A percentile compares a stretch with the other conserved stretches of the same genome.
Conservation (phyloP, 2,797 vertebrate genomes). For the Monodelphis domestica region DNA sequence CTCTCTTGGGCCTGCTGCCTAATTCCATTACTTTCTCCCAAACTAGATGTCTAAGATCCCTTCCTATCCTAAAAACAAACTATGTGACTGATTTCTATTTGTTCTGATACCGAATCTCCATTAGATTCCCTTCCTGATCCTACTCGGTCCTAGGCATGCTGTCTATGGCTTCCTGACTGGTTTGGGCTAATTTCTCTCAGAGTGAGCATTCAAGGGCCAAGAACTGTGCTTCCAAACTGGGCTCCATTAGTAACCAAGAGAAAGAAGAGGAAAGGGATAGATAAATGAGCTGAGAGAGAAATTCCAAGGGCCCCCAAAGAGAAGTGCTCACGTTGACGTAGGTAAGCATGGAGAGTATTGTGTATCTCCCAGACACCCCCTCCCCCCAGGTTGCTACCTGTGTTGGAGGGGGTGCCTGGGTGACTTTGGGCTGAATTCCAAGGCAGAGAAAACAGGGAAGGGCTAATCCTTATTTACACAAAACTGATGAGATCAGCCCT, state of each 20-base stretch:
- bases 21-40: background rate
- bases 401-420: background rate
- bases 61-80: background rate
- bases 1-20: background rate
- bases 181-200: background rate
- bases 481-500: constrained; percentile 73
- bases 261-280: background rate
- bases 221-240: background rate
- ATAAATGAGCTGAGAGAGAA: background rate
- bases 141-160: background rate
- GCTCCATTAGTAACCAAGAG: background rate
- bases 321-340: background rate
- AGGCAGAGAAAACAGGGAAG: constrained; percentile 61
- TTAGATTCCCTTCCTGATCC: background rate
- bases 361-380: constrained; percentile 13
- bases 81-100: background rate
- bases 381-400: background rate
- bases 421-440: background rate
- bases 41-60: background rate
- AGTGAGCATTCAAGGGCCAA: background rate
- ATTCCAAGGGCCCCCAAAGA: background rate
- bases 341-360: background rate
- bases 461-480: constrained; percentile 43
- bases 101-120: background rate
- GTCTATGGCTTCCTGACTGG: background rate